Evolutionary conservation across 1,140 invertebrate species (phyloP).

Genomic region (Drosophila baimaii): DNA sequence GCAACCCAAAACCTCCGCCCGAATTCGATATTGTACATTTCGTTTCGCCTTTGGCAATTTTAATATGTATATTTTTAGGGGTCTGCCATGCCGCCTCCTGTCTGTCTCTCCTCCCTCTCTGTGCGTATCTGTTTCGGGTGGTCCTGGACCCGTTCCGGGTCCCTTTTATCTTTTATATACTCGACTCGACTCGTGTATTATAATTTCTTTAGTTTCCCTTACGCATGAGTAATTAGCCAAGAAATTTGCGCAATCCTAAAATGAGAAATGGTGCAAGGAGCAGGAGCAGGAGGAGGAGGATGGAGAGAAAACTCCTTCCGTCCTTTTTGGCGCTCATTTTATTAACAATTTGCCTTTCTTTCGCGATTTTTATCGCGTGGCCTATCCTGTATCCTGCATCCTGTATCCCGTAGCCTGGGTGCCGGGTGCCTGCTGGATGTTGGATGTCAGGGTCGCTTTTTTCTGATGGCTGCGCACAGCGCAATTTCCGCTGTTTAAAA

Average conservation of each 20-base stretch:
- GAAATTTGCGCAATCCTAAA: constrained; percentile 43
- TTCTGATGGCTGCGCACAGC: constrained; percentile 74
- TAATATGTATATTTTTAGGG: constrained; percentile 42
- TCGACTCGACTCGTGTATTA: constrained; percentile 3
- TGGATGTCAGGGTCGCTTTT: constrained; percentile 61
- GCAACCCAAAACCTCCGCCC: not conserved
- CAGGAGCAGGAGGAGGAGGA: not conserved
- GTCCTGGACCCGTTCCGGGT: not conserved
- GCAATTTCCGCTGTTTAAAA: constrained; percentile 82
- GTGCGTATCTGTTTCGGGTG: constrained; percentile 13
- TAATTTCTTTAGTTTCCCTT: constrained; percentile 74
- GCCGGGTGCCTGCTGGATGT: constrained; percentile 2
- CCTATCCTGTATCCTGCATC: constrained; percentile 27
- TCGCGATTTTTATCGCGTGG: constrained; percentile 26
- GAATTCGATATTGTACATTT: constrained; percentile 48
- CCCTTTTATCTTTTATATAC: constrained; percentile 24
- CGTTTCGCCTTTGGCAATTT: constrained; percentile 43
- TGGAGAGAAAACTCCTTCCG: not conserved
- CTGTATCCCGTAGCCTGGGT: constrained; percentile 3
- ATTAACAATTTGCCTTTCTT: constrained; percentile 69
- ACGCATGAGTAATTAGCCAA: constrained; percentile 77
- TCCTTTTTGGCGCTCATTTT: constrained; percentile 56
- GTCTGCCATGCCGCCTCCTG: not conserved
- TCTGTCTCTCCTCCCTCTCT: not conserved
- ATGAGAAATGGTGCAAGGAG: constrained; percentile 23